A percentile compares a stretch with the other conserved stretches of the same genome.
Conservation (phyloP, 2,113 vertebrate species). For the Petrocephalus microphthalmus region DNA sequence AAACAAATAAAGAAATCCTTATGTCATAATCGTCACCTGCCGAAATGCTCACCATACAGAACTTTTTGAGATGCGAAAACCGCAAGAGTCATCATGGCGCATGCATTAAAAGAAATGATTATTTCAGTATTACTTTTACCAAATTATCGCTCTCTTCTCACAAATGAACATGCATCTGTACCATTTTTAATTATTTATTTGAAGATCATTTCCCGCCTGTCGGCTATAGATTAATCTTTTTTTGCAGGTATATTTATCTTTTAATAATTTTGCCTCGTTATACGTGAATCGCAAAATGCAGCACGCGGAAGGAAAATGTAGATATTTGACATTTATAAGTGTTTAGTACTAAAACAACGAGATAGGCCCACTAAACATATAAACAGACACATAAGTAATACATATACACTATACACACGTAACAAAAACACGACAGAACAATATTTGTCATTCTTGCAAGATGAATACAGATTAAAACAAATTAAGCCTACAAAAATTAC, state of each 20-base stretch:
- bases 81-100: background rate
- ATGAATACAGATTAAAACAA: background rate
- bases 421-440: background rate
- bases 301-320: background rate
- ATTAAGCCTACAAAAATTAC: background rate
- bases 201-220: background rate
- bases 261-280: background rate
- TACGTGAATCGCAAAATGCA: background rate
- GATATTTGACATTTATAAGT: background rate
- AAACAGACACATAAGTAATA: background rate
- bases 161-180: background rate
- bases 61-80: background rate
- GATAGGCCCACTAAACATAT: background rate
- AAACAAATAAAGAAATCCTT: background rate
- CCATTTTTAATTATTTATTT: background rate
- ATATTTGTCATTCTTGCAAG: background rate
- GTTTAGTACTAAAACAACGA: background rate
- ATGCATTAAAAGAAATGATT: background rate
- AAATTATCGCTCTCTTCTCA: background rate
- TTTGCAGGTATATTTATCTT: background rate
- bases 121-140: background rate
- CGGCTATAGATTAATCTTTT: background rate
- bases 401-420: background rate
- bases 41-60: background rate
- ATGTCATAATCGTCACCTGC: background rate